These are phyloP conservation scores for Synergus umbraculus DNA, from an alignment of 2,888 invertebrate species.

Conservation along the genomic window DNA sequence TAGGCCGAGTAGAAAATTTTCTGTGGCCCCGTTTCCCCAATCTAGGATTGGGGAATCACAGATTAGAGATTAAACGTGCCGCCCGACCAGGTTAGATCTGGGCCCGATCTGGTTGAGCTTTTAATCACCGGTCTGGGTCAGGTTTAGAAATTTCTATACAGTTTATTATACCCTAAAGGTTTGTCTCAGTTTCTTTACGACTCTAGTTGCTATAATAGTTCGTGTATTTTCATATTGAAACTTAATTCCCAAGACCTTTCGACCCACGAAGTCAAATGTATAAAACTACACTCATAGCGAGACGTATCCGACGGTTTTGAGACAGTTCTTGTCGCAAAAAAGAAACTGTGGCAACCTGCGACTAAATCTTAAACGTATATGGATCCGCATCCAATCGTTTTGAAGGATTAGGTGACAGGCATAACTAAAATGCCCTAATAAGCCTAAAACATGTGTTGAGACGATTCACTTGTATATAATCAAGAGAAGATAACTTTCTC, in stretches of 20 bases:
- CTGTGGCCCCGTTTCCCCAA: too few species aligned
- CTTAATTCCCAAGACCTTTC: slow-evolving; percentile 66
- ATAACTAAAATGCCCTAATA: not conserved
- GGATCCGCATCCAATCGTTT: not conserved
- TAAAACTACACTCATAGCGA: not conserved
- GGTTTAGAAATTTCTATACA: too few species aligned
- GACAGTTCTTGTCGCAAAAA: slow-evolving; percentile 10
- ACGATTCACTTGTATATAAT: not conserved
- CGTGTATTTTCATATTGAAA: slow-evolving; percentile 68
- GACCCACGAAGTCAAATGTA: slow-evolving; percentile 52
- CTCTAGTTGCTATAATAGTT: not conserved
- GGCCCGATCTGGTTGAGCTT: too few species aligned
- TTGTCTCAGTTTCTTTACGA: not conserved
- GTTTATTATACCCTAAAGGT: not conserved
- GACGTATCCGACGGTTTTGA: slow-evolving; percentile 9
- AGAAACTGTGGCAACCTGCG: slow-evolving; percentile 6
- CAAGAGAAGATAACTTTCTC: not conserved
- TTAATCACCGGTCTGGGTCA: too few species aligned
- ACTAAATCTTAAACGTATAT: not conserved
- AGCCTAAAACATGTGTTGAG: not conserved
- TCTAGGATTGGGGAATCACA: too few species aligned
- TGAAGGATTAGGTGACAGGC: not conserved
- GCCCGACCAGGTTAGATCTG: too few species aligned
- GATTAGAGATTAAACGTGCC: too few species aligned
- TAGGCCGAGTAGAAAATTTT: too few species aligned